Evolutionary conservation across 1,140 invertebrate species (phyloP).

Genomic region (Ips nitidus): DNA sequence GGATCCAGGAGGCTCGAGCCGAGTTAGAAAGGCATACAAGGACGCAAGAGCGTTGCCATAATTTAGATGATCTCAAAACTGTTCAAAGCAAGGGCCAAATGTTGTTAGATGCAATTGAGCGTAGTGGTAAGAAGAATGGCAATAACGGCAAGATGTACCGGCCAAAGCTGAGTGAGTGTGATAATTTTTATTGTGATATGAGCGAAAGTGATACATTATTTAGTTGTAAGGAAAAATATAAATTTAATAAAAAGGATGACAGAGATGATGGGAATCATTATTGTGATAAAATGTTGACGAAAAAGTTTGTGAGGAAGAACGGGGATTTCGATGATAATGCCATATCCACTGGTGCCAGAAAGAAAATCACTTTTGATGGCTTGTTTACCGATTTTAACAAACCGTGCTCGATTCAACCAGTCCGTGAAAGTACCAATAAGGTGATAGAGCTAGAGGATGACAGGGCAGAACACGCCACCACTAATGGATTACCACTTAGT

Average conservation of each 20-base stretch:
- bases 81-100: constrained; percentile 55
- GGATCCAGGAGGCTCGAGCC: constrained; percentile 31
- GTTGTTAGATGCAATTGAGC: constrained; percentile 57
- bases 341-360: constrained; percentile 28
- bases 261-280: constrained; percentile 23
- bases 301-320: constrained; percentile 34
- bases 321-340: neutral
- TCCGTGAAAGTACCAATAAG: neutral
- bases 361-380: constrained; percentile 42
- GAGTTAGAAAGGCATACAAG: constrained; percentile 18
- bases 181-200: constrained; percentile 49
- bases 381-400: neutral
- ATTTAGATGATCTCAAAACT: constrained; percentile 45
- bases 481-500: neutral
- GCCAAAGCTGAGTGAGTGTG: constrained; percentile 41
- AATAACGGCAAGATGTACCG: constrained; percentile 11
- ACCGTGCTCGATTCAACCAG: too few species aligned
- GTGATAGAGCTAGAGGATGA: neutral
- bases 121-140: constrained; percentile 42
- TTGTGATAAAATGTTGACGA: constrained; percentile 47
- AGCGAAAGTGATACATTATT: constrained; percentile 48
- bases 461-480: neutral
- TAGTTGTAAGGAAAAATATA: constrained; percentile 46
- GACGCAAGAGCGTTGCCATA: constrained; percentile 21
- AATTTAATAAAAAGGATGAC: constrained; percentile 45